Evolutionary conservation across 2,113 vertebrate genomes (phyloP).

Genomic region (Rhabdornis inornatus): DNA sequence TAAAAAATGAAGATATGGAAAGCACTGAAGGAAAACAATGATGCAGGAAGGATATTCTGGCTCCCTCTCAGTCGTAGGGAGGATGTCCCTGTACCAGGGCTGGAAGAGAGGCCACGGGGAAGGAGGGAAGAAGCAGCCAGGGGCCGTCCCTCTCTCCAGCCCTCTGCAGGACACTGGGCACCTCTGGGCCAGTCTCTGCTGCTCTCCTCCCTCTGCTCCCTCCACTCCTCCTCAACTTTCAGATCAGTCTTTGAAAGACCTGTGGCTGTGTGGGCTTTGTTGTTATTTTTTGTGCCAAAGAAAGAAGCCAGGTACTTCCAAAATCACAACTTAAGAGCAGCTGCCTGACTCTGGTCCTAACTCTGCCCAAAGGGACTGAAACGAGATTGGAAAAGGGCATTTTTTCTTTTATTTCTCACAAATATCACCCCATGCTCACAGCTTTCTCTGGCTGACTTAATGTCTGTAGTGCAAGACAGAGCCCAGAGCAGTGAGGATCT

Average conservation of each 20-base stretch:
- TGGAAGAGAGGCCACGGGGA: rapidly evolving
- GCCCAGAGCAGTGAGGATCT: background rate
- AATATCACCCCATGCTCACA: background rate
- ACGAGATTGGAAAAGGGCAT: background rate
- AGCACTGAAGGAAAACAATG: background rate
- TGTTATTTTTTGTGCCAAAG: background rate
- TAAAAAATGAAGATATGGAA: background rate
- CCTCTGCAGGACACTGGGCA: background rate
- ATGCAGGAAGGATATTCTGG: background rate
- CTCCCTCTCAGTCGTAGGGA: background rate
- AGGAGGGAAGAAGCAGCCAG: background rate
- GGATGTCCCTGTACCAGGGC: background rate
- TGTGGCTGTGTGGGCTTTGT: background rate
- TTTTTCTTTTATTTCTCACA: background rate
- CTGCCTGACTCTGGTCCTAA: background rate
- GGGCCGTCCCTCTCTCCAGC: background rate
- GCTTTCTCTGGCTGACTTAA: background rate
- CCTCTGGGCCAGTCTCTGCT: background rate
- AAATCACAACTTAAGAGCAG: background rate
- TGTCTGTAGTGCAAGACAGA: background rate
- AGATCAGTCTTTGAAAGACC: background rate
- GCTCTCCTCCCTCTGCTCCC: background rate
- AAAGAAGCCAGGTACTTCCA: background rate
- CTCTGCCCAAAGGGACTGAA: background rate
- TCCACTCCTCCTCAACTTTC: background rate